Evolutionary conservation across 2,113 vertebrate genomes (phyloP), one percentile per base, ranked within the genome.

Genomic region (Ochotona princeps): DNA sequence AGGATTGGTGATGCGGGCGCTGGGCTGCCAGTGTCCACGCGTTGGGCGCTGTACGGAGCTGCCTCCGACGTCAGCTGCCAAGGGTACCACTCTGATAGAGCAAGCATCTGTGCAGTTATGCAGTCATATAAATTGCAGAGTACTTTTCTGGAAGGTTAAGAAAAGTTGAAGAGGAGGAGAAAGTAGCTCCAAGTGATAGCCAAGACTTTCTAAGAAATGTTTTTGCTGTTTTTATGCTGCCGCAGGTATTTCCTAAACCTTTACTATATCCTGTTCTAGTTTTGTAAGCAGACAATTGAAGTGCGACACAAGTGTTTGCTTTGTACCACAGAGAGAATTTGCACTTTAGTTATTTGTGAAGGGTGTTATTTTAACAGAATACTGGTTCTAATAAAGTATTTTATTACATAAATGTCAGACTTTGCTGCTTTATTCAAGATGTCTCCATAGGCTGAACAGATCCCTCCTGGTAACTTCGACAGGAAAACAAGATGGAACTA

Each of bases 361-460:
- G 1, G 23, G 63, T 82, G 70, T 97, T 97, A 96, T 95, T 97
- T 97, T 98, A 98, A 98, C 95, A 96, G 92, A 96, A 97, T 97
- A 92, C 95, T 94, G 87, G 87, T 73, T 91, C 88, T 95, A 98
- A 98, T 98, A 98, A 98, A 98, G 60, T 97, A 97, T 98, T 98
- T 97, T 98, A 96, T 97, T 97, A 97, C 75, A 60, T 96, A 93
- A 70, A 89, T 30, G 20, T 92, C 47, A 66, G 72, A 44, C 13
- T 65, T 8, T 21, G 32, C 69, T 44, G 12, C 87, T 89, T 83
- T 86, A 23, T 35, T 87, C 49, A 32, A 38, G 47, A 38, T 17
- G 21, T 57, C 84, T 66, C 66, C 57, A 20, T 30, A 20, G 54
- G 18, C 54, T 57, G 20, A 35, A 14, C 38, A 60, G 25, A 60